Evolutionary conservation across 2,797 vertebrate species (phyloP), one percentile per base, ranked within the genome.

Genomic region (Falco berigora): DNA sequence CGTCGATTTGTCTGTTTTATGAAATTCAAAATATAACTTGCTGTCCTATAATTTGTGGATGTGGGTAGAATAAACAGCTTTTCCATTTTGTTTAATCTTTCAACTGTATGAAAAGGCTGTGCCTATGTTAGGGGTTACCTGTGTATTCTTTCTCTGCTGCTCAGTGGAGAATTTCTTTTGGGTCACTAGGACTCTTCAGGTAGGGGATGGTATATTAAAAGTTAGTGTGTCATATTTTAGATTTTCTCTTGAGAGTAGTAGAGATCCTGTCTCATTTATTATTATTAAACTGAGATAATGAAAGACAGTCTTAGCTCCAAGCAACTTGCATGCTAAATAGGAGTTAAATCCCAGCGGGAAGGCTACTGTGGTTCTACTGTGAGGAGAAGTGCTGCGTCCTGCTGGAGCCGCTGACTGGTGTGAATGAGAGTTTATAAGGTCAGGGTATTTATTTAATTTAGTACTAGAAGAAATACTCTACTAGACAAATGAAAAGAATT

Each of bases 381-480:
- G 50, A 49, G 69, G 76, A 32, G 17, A 72, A 87, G 52, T 25
- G 53, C 49, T 16, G 34, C 21, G 14, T 86, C 61, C 75, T 83
- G 19, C 91, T 86, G 92, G 75, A 92, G 82, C 91, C 28, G 8
- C 52, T 68, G 42, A 5, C 4, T 58, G 68, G 36, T 52, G 82
- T 59, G 69, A 81, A 40, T 22, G 67, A 75, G 71, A 46, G 38
- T 91, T 94, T 95, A 64, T 86, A 78, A 93, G 93, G 93, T 90
- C 88, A 88, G 86, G 66, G 30, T 79, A 46, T 94, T 94, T 80
- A 72, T 95, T 91, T 94, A 74, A 90, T 86, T 71, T 86, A 75
- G 44, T 38, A 50, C 83, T 84, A 24, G 30, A 67, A 90, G 76
- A 78, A 81, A 50, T 40, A 20, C 28, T 77, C 47, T 76, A 14